Evolutionary conservation across 2,797 vertebrate genomes (phyloP), one percentile per base, ranked within the genome.

Genomic region (Masticophis lateralis): DNA sequence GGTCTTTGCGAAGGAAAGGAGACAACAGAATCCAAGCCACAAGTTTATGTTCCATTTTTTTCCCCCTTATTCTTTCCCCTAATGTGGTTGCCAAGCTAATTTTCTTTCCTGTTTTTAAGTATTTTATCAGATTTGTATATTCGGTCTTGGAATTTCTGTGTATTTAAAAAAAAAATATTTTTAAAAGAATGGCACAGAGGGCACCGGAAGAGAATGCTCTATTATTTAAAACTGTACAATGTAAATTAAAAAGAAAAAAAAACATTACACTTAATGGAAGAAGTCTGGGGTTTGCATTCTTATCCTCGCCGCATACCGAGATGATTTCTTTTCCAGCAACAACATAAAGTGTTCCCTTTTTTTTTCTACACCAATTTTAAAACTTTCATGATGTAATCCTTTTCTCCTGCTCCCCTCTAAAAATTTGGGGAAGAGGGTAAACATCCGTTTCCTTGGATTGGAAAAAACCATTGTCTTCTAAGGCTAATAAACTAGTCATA

Each of bases 101-200:
- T 89, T 83, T 83, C 28, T 61, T 69, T 25, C 53, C 69, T 66
- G 87, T 92, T 93, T 59, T 93, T 91, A 57, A 91, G 87, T 93
- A 93, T 93, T 94, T 94, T 92, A 94, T 89, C 94, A 89, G 92
- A 93, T 94, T 94, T 94, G 94, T 94, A 94, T 94, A 94, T 94
- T 94, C 90, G 69, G 51, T 94, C 93, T 94, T 94, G 94, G 91
- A 91, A 92, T 91, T 91, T 91, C 90, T 93, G 90, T 94, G 94
- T 93, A 91, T 92, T 94, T 90, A 89, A 93, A 79, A 89, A 89
- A 51, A 51, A 1, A 51, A n/a, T 47, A 57, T 92, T 89, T 79
- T 90, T 27, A 69, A 69, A 90, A 20, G 37, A 47, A 27, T 28
- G 16, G 56, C 61, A 88, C 59, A 83, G 86, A 91, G 56, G 57